These are phyloP conservation scores for Nephila pilipes DNA, from an alignment of 1,140 invertebrate genomes.

Conservation along the genomic window DNA sequence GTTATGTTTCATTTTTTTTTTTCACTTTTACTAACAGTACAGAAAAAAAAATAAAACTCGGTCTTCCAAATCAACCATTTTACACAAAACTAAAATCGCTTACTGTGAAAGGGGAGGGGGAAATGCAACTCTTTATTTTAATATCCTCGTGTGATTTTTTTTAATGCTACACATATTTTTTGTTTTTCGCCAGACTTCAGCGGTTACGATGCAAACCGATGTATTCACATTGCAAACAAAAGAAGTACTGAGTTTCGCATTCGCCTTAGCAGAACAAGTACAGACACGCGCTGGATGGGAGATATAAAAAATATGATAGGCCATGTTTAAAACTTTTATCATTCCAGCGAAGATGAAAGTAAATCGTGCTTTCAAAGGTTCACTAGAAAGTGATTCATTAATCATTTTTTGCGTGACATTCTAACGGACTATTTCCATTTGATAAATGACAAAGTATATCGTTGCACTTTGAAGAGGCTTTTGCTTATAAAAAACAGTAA, in stretches of 20 bases:
- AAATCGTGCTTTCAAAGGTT: conserved; percentile 75
- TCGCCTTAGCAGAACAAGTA: conserved; percentile 31
- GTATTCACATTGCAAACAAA: conserved; percentile 68
- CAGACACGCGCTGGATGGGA: neutral
- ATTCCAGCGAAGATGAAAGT: conserved; percentile 66
- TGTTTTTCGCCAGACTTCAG: conserved; percentile 25
- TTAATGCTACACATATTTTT: conserved; percentile 37
- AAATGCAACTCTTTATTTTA: conserved; percentile 41
- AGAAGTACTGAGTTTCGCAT: conserved; percentile 12
- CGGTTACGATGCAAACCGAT: conserved; percentile 52
- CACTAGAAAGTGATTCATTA: conserved; percentile 74
- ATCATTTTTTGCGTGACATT: conserved; percentile 73
- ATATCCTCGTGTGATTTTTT: conserved; percentile 48
- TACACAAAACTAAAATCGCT: conserved; percentile 5
- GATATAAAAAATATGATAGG: conserved; percentile 45
- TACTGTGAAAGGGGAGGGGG: conserved; percentile 13
- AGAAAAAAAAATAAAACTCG: neutral
- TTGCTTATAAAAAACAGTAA: conserved; percentile 57
- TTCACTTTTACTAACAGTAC: neutral
- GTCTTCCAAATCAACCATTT: conserved; percentile 35
- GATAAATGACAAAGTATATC: conserved; percentile 75
- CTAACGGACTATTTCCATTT: conserved; percentile 75
- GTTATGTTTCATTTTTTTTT: neutral
- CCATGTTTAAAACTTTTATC: conserved; percentile 73
- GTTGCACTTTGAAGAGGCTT: conserved; percentile 67